Percentiles rank a stretch among this genome's conserved stretches.
These are phyloP conservation scores for Polypterus senegalus DNA, from an alignment of 2,113 vertebrate genomes.

Conservation along the genomic window DNA sequence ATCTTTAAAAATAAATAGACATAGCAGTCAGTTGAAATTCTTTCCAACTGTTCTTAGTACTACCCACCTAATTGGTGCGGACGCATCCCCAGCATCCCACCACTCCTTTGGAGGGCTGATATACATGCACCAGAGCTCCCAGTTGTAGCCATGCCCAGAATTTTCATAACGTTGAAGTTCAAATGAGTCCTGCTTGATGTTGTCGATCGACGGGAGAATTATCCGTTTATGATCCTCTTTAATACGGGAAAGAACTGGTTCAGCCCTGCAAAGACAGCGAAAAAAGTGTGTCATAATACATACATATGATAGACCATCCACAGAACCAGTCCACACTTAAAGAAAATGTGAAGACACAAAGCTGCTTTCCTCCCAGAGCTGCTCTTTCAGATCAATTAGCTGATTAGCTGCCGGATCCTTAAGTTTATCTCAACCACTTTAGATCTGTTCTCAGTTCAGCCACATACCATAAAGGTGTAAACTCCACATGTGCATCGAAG, in stretches of 20 bases:
- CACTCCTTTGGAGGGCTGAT: conserved; percentile 91
- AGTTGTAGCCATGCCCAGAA: conserved; percentile 87
- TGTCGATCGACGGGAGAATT: conserved; percentile 90
- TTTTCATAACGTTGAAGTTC: conserved; percentile 92
- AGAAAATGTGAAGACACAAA: neutral
- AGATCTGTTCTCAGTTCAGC: neutral
- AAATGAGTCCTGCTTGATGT: conserved; percentile 90
- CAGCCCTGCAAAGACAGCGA: conserved; percentile 55
- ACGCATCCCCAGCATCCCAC: conserved; percentile 87
- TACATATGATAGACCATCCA: too few species aligned
- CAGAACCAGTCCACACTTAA: too few species aligned
- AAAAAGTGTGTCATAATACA: too few species aligned
- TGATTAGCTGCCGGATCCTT: too few species aligned
- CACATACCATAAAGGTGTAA: conserved; percentile 86
- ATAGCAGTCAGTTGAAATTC: too few species aligned
- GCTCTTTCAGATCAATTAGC: neutral
- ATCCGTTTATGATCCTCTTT: conserved; percentile 79
- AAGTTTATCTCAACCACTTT: too few species aligned
- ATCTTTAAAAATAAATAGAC: too few species aligned
- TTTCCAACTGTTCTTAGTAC: neutral
- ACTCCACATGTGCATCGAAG: conserved; percentile 94
- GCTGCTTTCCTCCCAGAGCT: neutral
- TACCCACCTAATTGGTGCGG: conserved; percentile 79
- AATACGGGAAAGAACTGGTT: conserved; percentile 82
- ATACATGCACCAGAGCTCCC: conserved; percentile 99